Percentiles rank a stretch among this genome's conserved stretches.
phyloP scores from a whole-genome alignment of 2,797 vertebrate species.

The Gila robusta region DNA sequence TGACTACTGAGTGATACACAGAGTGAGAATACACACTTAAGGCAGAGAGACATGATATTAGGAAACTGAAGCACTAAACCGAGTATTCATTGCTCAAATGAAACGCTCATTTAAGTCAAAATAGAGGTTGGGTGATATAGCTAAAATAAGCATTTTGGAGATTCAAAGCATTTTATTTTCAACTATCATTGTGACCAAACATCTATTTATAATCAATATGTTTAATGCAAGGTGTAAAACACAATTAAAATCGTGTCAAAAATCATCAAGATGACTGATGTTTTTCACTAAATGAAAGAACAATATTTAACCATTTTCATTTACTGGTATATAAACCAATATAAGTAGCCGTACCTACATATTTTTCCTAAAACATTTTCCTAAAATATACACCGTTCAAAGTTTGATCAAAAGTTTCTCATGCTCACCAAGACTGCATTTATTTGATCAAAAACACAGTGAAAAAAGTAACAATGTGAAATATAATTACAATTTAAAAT shows the following conservation, averaged over 20 bases:
- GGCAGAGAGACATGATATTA: neutral
- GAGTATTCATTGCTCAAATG: neutral
- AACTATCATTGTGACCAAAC: neutral
- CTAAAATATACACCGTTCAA: neutral
- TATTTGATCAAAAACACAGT: neutral
- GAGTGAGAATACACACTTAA: conserved; percentile 22
- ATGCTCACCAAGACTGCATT: neutral
- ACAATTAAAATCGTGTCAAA: neutral
- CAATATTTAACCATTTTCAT: neutral
- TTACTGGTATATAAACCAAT: neutral
- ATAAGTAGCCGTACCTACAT: neutral
- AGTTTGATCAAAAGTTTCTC: neutral
- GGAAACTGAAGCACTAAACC: conserved; percentile 12
- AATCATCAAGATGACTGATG: neutral
- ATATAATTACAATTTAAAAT: neutral
- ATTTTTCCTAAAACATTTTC: neutral
- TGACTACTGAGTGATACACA: conserved; percentile 12
- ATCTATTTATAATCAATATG: neutral
- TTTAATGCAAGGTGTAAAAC: neutral
- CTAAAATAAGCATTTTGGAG: neutral
- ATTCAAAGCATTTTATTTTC: neutral
- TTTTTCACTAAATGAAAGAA: neutral
- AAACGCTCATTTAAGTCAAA: conserved; percentile 17
- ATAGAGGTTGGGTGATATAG: neutral
- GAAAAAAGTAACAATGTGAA: neutral